Evolutionary conservation across 1,140 invertebrate genomes (phyloP).

Genomic region (Aphelenchoides besseyi): DNA sequence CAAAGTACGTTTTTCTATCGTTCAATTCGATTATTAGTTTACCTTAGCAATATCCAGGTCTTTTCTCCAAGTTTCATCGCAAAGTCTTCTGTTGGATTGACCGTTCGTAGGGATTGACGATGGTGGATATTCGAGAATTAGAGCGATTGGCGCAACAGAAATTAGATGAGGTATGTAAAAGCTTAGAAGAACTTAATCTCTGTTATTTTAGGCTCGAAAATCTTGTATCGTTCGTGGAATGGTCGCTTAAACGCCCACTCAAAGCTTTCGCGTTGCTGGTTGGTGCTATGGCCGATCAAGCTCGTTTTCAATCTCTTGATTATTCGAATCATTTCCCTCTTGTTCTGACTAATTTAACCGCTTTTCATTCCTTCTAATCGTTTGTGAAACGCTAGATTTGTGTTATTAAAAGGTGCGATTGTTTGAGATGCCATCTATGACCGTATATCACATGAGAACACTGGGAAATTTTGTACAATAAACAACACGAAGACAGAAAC

Average conservation of each 20-base stretch:
- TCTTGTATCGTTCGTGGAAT: conserved; percentile 33
- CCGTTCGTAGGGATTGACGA: conserved; percentile 86
- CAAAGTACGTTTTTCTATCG: conserved; percentile 65
- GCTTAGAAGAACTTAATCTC: too few species aligned
- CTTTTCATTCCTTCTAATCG: background rate
- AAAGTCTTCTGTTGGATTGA: conserved; percentile 97
- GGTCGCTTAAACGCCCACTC: conserved; percentile 26
- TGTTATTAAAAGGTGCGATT: too few species aligned
- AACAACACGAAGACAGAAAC: too few species aligned
- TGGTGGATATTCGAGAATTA: conserved; percentile 86
- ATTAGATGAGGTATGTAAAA: conserved; percentile 70
- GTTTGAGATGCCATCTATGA: too few species aligned
- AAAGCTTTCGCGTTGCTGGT: too few species aligned
- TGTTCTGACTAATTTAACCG: background rate
- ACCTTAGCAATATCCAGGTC: conserved; percentile 76
- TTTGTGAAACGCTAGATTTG: too few species aligned
- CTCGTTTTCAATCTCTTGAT: background rate
- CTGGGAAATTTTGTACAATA: too few species aligned
- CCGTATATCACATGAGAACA: too few species aligned
- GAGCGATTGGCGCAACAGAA: conserved; percentile 87
- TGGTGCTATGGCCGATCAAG: too few species aligned
- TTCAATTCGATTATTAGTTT: conserved; percentile 7
- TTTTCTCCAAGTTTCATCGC: conserved; percentile 95
- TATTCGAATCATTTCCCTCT: conserved; percentile 1
- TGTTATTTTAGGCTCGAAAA: conserved; percentile 27